Base-by-base conservation (phyloP, 2,888 invertebrate species). In the Elaeidobius kamerunicus region DNA sequence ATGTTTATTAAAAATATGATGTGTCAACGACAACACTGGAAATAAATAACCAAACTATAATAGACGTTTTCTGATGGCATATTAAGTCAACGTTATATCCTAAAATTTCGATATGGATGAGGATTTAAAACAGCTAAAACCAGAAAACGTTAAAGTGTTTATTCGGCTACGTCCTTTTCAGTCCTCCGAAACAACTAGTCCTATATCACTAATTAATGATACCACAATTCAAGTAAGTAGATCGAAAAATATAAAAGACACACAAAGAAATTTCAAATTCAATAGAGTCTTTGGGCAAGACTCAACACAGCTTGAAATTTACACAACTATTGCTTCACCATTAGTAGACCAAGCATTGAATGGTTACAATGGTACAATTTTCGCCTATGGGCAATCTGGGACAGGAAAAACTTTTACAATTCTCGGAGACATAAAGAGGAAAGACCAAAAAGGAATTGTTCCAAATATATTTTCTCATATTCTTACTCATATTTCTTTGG, bases 341-440 rank as follows among this genome's bases (percentile, higher is more conserved):
- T 93, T 98, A 59, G 92, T 98, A 2, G 91, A 95, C 56, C 91
- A 92, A 71, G 94, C 96, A 1, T 76, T 98, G 2, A 86, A 85
- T 61, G 96, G 96, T 0, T 97, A 94, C 75, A 97, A 97, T 75
- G 96, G 96, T 59, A 87, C 86, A 0, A 88, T 91, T 61, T 82
- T 90, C 68, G 90, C 90, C 0, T 90, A 90, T 64, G 90, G 90
- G 0, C 90, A 90, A 73, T 90, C 89, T 0, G 97, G 97, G 14
- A 97, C 96, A 0, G 97, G 97, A 3, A 98, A 98, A 76, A 98
- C 97, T 0, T 95, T 88, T 73, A 98, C 97, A 0, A 97, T 98
- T 95, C 90, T 95, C 0, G 97, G 97, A 0, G 82, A 86, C 47
- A 81, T 89, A 56, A 80, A 85, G 0, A 85, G 88, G 3, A 87